Evolutionary conservation across 2,888 invertebrate species (phyloP), one percentile per base, ranked within the genome.

Genomic region (Perithous albicinctus): DNA sequence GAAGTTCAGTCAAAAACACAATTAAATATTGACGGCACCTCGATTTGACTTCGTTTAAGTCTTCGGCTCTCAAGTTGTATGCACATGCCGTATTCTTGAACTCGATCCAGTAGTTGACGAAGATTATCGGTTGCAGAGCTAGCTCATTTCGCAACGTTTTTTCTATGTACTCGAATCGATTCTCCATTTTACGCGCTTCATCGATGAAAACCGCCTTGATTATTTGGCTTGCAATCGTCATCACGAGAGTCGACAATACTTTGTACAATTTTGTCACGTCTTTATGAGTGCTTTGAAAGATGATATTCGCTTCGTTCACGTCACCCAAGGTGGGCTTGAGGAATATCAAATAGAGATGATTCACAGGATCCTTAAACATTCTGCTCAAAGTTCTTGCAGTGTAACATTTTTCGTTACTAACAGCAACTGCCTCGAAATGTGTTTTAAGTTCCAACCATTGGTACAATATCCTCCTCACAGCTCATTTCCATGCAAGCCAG

Each of bases 371-470:
- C 20, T 83, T 48, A 29, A 83, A 85, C 85, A 87, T 86, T 18
- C 78, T 46, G 23, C 38, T 29, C n/a, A 88, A 41, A 1, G 64
- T 61, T 67, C 84, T 79, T 6, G 85, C 85, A 5, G 81, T 83
- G 20, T 86, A 85, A 75, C 86, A 86, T 78, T 83, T 84, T 12
- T 87, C 84, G 5, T 76, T 18, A 10, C 77, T 48, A 59, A 43
- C 23, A 8, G 77, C 56, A 38, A 81, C 78, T 23, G 64, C 51
- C 15, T 66, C 54, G 69, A 88, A 89, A 43, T 84, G 81, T n/a
- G 76, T 75, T 80, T 86, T 85, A 38, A 87, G 72, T 78, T 86
- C 86, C 64, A 83, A 18, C 85, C 85, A 88, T 63, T 89, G 87
- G 20, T 83, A 66, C 20, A 87, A 29, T 4, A 29, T 29, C 2